Evolutionary conservation across 1,140 invertebrate species (phyloP).

Genomic region (Hetaerina americana): DNA sequence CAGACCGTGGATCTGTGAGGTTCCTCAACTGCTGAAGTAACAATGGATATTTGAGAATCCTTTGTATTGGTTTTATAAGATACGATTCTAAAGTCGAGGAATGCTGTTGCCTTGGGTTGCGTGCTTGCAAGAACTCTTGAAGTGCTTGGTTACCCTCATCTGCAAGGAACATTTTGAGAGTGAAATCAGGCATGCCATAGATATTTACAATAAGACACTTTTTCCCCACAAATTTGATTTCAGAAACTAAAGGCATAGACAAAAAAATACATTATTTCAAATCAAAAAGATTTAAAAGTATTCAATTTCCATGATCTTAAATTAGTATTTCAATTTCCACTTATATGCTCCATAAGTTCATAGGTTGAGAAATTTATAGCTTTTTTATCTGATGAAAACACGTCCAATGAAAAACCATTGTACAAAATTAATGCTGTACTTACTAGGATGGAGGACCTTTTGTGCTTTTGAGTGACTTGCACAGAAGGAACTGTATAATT

Average conservation of each 20-base stretch:
- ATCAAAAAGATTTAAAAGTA: neutral
- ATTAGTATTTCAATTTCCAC: no score
- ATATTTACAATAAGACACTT: no score
- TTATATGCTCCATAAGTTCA: no score
- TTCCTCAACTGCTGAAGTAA: slow-evolving; percentile 89
- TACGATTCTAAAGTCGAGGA: slow-evolving; percentile 94
- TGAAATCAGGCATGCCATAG: slow-evolving; percentile 7
- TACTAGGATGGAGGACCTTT: slow-evolving; percentile 96
- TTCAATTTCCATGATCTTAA: no score
- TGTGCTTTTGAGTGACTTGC: slow-evolving; percentile 97
- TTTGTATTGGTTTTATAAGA: slow-evolving; percentile 97
- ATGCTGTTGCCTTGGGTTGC: slow-evolving; percentile 92
- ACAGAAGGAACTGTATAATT: slow-evolving; percentile 97
- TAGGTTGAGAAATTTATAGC: no score
- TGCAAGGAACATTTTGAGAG: no score
- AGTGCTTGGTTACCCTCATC: slow-evolving; percentile 92
- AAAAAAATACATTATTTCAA: no score
- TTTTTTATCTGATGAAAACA: no score
- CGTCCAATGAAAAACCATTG: no score
- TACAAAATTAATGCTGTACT: no score
- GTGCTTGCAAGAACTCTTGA: slow-evolving; percentile 83
- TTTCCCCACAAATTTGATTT: no score
- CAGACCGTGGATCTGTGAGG: slow-evolving; percentile 79
- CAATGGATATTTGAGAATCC: slow-evolving; percentile 95
- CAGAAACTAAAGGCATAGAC: no score